phyloP scores from a whole-genome alignment of 2,888 invertebrate species.

The Phania funesta region DNA sequence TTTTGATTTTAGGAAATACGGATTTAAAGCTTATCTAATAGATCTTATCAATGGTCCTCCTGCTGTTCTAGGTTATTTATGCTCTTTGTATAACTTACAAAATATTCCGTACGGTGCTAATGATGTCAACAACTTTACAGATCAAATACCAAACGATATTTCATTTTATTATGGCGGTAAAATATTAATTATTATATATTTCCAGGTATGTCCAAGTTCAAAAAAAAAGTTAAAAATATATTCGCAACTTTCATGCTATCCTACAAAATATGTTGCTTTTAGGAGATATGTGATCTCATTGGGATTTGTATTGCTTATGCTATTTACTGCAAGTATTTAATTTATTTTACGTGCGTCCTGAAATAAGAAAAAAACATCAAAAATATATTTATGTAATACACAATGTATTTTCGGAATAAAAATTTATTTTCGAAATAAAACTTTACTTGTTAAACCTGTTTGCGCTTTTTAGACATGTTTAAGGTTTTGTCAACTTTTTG shows the following conservation, averaged over 20 bases:
- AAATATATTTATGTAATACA: no score
- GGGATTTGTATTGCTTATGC: no score
- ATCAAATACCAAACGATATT: conserved; percentile 83
- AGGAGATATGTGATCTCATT: no score
- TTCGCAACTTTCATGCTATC: neutral
- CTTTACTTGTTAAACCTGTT: no score
- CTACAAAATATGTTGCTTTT: no score
- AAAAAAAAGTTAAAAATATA: neutral
- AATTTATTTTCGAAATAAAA: no score
- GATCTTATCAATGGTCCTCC: conserved; percentile 86
- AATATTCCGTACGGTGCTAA: conserved; percentile 87
- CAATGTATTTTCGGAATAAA: no score
- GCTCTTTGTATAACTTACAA: conserved; percentile 84
- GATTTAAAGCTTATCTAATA: conserved; percentile 86
- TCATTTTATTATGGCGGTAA: conserved; percentile 85
- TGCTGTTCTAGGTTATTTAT: conserved; percentile 86
- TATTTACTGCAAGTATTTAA: no score
- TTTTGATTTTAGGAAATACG: conserved; percentile 76
- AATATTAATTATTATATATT: neutral
- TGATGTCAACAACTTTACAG: conserved; percentile 83
- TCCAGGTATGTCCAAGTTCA: neutral
- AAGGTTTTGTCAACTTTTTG: no score
- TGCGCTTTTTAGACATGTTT: no score
- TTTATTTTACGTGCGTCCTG: no score
- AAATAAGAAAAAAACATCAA: no score